A percentile compares a stretch with the other conserved stretches of the same genome.
These are phyloP conservation scores for Tapera naevia DNA, from an alignment of 2,797 vertebrate genomes.

Conservation along the genomic window DNA sequence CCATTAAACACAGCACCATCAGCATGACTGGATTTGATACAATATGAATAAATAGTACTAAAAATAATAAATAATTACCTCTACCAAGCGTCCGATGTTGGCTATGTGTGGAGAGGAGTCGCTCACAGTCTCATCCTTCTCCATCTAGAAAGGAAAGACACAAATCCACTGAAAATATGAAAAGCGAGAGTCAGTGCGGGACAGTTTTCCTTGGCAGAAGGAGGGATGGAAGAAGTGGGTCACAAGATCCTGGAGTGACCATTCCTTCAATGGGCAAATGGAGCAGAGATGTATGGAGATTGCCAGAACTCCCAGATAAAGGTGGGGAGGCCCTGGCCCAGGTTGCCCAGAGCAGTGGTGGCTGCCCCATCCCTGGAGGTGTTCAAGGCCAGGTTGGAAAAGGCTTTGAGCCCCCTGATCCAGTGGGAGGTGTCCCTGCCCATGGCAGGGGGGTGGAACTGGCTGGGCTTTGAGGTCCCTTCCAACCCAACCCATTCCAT, in stretches of 20 bases:
- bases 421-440: no score
- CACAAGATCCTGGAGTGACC: neutral
- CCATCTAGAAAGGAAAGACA: conserved; percentile 82
- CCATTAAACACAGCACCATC: neutral
- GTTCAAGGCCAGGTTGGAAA: no score
- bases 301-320: accelerated
- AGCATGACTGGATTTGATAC: accelerated
- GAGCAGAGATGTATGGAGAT: accelerated
- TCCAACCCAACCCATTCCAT: no score
- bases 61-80: no score
- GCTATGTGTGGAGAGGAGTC: conserved; percentile 97
- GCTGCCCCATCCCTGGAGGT: no score
- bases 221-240: neutral
- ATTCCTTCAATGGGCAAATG: neutral
- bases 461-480: no score
- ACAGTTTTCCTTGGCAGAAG: neutral
- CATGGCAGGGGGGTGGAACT: no score
- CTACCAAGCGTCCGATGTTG: conserved; percentile 96
- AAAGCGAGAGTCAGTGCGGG: accelerated
- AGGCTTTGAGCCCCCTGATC: no score
- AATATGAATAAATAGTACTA: no score
- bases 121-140: conserved; percentile 96
- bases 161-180: neutral
- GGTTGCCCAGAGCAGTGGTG: no score
- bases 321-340: neutral